Percentiles rank a stretch among this genome's conserved stretches.
Evolutionary conservation across 2,113 vertebrate genomes (phyloP).

Genomic region (Elachura formosa): DNA sequence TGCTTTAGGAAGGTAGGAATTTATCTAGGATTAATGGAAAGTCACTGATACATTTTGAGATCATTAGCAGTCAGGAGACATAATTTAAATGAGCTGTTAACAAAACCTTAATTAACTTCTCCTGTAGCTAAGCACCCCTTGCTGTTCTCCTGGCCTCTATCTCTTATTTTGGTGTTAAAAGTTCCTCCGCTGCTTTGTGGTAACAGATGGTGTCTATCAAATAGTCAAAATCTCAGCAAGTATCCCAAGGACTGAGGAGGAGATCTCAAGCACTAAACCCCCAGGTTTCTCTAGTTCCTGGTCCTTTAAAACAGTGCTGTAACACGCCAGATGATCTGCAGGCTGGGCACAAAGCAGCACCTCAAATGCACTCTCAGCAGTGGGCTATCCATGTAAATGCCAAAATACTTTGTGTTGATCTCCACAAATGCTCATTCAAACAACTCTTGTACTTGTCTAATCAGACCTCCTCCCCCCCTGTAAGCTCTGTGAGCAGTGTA

Average conservation of each 20-base stretch:
- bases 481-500: not conserved
- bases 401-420: not conserved
- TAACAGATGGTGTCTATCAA: not conserved
- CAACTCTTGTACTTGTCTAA: not conserved
- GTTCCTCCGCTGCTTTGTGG: not conserved
- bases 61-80: not conserved
- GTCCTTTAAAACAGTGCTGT: not conserved
- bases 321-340: not conserved
- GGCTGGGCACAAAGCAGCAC: not conserved
- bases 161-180: not conserved
- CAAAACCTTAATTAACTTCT: not conserved
- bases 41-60: not conserved
- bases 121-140: not conserved
- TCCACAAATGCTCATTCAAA: not conserved
- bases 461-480: not conserved
- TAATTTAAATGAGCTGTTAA: not conserved
- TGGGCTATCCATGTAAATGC: not conserved
- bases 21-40: not conserved
- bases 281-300: not conserved
- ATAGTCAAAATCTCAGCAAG: not conserved
- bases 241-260: not conserved
- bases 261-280: not conserved
- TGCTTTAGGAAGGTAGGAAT: not conserved
- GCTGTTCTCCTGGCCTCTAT: not conserved
- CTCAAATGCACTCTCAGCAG: not conserved